Conservation (phyloP, 2,888 invertebrate species). For the Geophilus truncorum region DNA sequence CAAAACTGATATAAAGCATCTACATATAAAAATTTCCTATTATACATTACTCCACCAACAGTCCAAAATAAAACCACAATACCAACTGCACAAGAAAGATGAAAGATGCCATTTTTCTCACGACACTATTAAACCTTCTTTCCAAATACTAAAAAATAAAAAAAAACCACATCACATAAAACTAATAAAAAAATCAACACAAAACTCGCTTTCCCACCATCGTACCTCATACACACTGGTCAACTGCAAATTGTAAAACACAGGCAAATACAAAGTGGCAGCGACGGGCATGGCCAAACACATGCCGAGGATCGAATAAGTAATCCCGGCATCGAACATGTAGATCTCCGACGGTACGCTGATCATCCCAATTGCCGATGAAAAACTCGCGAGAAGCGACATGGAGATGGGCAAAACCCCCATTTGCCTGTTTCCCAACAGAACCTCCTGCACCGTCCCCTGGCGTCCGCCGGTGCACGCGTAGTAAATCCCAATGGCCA, state of each 20-base stretch:
- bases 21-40: neutral
- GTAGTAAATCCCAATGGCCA: conserved; percentile 78
- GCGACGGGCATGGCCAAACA: conserved; percentile 49
- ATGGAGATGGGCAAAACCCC: conserved; percentile 81
- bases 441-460: conserved; percentile 67
- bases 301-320: conserved; percentile 45
- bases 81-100: conserved; percentile 32
- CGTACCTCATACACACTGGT: conserved; percentile 81
- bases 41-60: neutral
- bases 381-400: conserved; percentile 70
- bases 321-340: conserved; percentile 72
- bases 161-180: neutral
- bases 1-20: conserved; percentile 35
- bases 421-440: conserved; percentile 70
- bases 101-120: conserved; percentile 31
- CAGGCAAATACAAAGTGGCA: conserved; percentile 73
- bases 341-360: conserved; percentile 92
- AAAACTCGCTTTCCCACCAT: no score
- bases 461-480: conserved; percentile 70
- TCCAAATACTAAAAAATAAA: conserved; percentile 34
- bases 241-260: conserved; percentile 73
- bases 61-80: neutral
- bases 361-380: conserved; percentile 82
- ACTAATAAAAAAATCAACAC: no score
- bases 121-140: conserved; percentile 28